Evolutionary conservation across 2,797 vertebrate species (phyloP), one percentile per base, ranked within the genome.

Genomic region (Onychomys arenicola): DNA sequence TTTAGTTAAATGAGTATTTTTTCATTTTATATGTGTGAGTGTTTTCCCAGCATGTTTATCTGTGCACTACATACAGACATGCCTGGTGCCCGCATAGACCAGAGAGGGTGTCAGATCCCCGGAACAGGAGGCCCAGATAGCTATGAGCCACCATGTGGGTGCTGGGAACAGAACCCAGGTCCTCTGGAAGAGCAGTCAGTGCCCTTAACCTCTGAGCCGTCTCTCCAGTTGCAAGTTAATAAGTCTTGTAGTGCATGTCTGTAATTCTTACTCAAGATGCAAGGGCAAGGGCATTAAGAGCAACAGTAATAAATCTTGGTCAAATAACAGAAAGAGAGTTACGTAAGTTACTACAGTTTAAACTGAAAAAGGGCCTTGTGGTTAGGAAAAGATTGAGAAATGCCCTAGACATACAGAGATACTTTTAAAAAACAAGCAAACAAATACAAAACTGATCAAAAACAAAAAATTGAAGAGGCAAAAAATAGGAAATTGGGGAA

Each of bases 391-490:
- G 40, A 76, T 87, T 83, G 87, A 91, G 52, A 95, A 85, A 73
- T 90, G n/a, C 29, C n/a, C 25, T 55, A 89, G 85, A 86, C 85
- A n/a, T 37, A 78, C 29, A 81, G 16, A 67, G 67, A 85, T 93
- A 85, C 32, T 37, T 84, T 49, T 49, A 67, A 49, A 85, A 85
- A 52, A 67, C 32, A 34, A 67, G 9, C 10, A 85, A 49, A 8
- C 90, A 71, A 95, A 83, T 65, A 67, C 8, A 92, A 69, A 94
- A 78, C 75, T 87, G 57, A 91, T 29, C 55, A 57, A 78, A 89
- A 46, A 80, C 43, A 43, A 95, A 69, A 93, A 93, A 71, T 59
- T 63, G 52, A 85, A 84, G 65, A 65, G 40, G 2, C 21, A 37
- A 67, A 80, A 43, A 29, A 57, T 55, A 77, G 59, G 55, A 89